Base-by-base conservation (phyloP, 2,888 invertebrate genomes). In the Troides oblongomaculatus region DNA sequence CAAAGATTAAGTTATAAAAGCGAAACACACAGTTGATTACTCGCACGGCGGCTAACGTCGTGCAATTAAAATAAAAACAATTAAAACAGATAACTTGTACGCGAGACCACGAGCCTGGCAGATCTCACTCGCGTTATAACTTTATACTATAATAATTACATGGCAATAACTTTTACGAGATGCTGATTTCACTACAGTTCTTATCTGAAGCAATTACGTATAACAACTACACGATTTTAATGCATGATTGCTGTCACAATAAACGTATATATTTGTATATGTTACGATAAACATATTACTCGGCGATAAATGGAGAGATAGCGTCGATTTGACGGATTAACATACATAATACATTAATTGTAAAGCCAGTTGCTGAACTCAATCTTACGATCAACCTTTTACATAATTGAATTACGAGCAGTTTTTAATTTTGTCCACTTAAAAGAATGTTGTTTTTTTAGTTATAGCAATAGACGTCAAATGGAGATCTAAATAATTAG, bases 241-340 rank as follows among this genome's bases (percentile, higher is more conserved):
- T 64, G 70, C 66, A 67, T 70, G 70, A 67, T 70, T 70, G 60
- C 43, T 70, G 66, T 64, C 64, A 63, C 64, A 66, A 64, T 65
- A 71, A 59, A 68, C 63, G 18, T 71, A 69, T 70, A 58, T 65
- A 69, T 63, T 53, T 53, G 53, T 25, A 59, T 64, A 60, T 63
- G 58, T 58, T 62, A 18, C 50, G 73, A 73, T 73, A 72, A 71
- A 46, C n/a, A n/a, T 60, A 21, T 72, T 67, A 66, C 62, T 59
- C 36, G 64, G 62, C 50, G 72, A 72, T 73, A 73, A 70, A 69
- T 64, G 43, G 50, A 50, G 57, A 56, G 69, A 70, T 70, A 69
- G 25, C 14, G 58, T 68, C 61, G 69, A 73, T 69, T 70, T 73
- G 68, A 66, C 39, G 71, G 72, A 73, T 73, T 72, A 74, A 61